Percentiles rank a stretch among this genome's conserved stretches.
phyloP scores from a whole-genome alignment of 2,113 vertebrate species.

The Trematomus loennbergii region DNA sequence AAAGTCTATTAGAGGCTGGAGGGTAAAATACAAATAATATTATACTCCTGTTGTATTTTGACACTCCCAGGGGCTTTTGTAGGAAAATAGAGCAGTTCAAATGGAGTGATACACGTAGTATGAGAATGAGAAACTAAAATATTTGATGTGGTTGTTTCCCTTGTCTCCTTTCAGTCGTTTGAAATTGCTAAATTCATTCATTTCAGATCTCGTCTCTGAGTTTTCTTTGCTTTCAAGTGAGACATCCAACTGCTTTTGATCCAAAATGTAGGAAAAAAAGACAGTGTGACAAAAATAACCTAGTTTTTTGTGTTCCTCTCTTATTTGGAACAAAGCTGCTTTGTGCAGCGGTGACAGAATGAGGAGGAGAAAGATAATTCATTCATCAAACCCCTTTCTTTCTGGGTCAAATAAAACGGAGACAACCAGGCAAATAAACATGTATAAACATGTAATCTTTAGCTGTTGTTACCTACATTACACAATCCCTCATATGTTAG shows the following conservation, averaged over 20 bases:
- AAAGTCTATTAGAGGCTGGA: neutral
- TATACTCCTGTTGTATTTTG: neutral
- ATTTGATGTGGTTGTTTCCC: neutral
- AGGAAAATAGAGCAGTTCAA: neutral
- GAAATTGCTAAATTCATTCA: slow-evolving; percentile 13
- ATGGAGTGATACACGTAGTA: no score
- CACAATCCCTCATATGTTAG: neutral
- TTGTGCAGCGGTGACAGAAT: slow-evolving; percentile 37
- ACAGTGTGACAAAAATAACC: slow-evolving; percentile 22
- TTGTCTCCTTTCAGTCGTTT: neutral
- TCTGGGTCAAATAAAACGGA: neutral
- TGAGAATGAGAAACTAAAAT: no score
- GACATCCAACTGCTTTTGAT: slow-evolving; percentile 11
- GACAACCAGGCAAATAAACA: neutral
- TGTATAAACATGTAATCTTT: neutral
- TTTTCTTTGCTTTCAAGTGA: neutral
- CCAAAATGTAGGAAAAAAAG: neutral
- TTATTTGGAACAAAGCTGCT: slow-evolving; percentile 5
- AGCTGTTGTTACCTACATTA: neutral
- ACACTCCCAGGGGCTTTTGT: neutral
- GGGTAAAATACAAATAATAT: neutral
- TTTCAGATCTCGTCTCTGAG: slow-evolving; percentile 26
- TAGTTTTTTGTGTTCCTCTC: neutral
- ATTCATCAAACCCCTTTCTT: neutral
- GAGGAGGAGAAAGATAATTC: neutral